These are phyloP conservation scores for Zygogramma bicolorata DNA, from an alignment of 2,888 invertebrate genomes.

Conservation along the genomic window DNA sequence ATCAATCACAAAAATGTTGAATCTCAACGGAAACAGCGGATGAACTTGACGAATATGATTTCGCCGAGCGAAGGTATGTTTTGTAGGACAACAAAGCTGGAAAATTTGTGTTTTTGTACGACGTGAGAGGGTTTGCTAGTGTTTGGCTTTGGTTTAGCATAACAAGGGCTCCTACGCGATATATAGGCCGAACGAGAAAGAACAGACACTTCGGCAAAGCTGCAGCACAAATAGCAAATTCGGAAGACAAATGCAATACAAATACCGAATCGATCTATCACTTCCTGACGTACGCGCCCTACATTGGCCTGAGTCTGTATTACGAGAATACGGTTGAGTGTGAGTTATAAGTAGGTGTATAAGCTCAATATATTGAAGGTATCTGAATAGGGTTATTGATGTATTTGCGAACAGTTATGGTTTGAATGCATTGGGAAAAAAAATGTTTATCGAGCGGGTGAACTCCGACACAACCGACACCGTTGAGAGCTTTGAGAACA, in stretches of 20 bases:
- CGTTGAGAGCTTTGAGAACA: too few species aligned
- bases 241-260: conserved; percentile 58
- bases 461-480: too few species aligned
- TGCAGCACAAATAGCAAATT: conserved; percentile 56
- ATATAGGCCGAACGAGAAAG: conserved; percentile 43
- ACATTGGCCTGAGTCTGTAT: too few species aligned
- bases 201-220: conserved; percentile 55
- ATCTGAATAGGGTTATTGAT: too few species aligned
- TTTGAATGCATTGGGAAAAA: too few species aligned
- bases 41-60: not conserved
- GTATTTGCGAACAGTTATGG: too few species aligned
- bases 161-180: conserved; percentile 51
- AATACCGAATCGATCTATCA: conserved; percentile 41
- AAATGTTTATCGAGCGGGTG: too few species aligned
- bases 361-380: too few species aligned
- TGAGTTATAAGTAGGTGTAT: too few species aligned
- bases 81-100: conserved; percentile 26
- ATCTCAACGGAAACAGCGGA: not conserved
- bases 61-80: not conserved
- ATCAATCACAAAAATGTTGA: not conserved
- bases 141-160: conserved; percentile 54
- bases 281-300: not conserved
- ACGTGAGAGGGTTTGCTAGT: conserved; percentile 42
- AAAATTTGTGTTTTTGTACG: conserved; percentile 35
- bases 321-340: too few species aligned